These are phyloP conservation scores for Kryptopterus vitreolus DNA, from an alignment of 2,797 vertebrate genomes.

Conservation along the genomic window DNA sequence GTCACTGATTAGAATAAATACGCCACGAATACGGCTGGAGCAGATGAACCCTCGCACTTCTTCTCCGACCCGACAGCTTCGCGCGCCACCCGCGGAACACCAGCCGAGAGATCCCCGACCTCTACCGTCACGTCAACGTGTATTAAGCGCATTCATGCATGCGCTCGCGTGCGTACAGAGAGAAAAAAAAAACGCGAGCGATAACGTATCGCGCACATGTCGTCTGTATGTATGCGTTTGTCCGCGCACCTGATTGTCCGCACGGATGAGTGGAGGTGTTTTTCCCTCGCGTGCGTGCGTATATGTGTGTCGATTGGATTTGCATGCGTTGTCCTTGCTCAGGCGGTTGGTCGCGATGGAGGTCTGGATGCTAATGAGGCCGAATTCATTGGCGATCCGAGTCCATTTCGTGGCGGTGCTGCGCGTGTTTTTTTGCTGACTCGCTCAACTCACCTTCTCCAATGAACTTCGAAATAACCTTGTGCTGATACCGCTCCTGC, in stretches of 20 bases:
- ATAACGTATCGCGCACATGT: not conserved
- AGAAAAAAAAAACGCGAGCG: not conserved
- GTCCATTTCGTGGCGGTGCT: conserved; percentile 44
- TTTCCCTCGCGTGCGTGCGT: conserved; percentile 28
- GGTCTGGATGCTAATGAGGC: conserved; percentile 54
- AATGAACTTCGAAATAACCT: conserved; percentile 64
- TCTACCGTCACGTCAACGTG: conserved; percentile 27
- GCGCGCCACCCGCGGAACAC: conserved; percentile 31
- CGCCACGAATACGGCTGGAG: conserved; percentile 44
- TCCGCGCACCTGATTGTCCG: conserved; percentile 21
- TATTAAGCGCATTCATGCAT: not conserved
- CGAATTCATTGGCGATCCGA: conserved; percentile 56
- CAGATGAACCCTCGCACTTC: conserved; percentile 47
- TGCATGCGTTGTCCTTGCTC: conserved; percentile 57
- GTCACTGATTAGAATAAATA: conserved; percentile 55
- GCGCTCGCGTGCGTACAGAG: not conserved
- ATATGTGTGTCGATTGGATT: conserved; percentile 35
- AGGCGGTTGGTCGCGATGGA: conserved; percentile 34
- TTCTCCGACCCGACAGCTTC: conserved; percentile 48
- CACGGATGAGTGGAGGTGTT: conserved; percentile 1
- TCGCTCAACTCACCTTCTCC: conserved; percentile 50
- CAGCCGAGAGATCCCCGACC: conserved; percentile 41
- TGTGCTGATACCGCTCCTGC: conserved; percentile 48
- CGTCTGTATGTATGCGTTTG: conserved; percentile 22
- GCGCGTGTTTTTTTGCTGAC: conserved; percentile 55